Percentiles rank a stretch among this genome's conserved stretches.
These are phyloP conservation scores for Aix galericulata DNA, from an alignment of 2,113 vertebrate species.

Conservation along the genomic window DNA sequence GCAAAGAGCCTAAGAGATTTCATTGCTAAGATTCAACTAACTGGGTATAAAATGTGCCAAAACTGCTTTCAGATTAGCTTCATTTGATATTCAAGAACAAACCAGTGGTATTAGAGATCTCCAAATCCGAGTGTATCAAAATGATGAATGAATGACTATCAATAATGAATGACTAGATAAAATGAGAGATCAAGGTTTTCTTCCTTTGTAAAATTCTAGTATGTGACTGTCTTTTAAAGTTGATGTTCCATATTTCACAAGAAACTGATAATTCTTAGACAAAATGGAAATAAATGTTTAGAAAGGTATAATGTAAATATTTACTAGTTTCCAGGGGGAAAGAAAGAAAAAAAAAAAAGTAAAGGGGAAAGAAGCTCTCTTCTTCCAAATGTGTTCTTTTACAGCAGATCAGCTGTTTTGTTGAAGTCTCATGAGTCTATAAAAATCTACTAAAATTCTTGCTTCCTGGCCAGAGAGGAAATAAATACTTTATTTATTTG, in stretches of 20 bases:
- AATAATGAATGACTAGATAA: neutral
- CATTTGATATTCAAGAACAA: neutral
- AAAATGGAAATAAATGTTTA: neutral
- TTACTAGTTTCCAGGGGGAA: neutral
- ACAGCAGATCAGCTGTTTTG: neutral
- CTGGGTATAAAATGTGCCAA: neutral
- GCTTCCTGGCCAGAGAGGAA: neutral
- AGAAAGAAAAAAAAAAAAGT: neutral
- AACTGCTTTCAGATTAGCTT: neutral
- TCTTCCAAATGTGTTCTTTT: neutral
- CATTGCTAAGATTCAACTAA: neutral
- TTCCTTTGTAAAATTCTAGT: no score
- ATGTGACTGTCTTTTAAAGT: no score
- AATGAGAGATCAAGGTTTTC: neutral
- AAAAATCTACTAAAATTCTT: neutral
- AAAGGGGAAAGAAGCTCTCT: neutral
- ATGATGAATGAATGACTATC: neutral
- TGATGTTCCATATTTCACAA: neutral
- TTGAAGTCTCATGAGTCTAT: neutral
- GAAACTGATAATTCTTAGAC: neutral
- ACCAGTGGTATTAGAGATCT: neutral
- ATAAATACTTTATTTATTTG: neutral
- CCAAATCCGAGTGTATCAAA: neutral
- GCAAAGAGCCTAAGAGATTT: neutral
- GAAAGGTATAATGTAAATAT: neutral